phyloP scores from a whole-genome alignment of 2,888 invertebrate species.

The Camptogramma bilineatum region DNA sequence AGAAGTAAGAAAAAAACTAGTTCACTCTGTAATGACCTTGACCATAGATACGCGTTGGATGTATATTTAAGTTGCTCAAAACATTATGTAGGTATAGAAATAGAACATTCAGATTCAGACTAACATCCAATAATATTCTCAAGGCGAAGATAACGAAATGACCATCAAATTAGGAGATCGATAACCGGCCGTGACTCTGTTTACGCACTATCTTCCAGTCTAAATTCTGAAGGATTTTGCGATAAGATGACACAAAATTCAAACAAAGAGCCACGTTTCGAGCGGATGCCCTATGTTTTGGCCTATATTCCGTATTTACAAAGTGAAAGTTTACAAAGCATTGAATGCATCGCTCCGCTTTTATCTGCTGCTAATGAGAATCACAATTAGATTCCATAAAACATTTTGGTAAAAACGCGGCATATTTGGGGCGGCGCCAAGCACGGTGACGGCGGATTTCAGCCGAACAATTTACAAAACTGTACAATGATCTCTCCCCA shows the following conservation, averaged over 20 bases:
- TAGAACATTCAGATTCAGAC: conserved; percentile 44
- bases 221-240: conserved; percentile 72
- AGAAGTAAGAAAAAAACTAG: neutral
- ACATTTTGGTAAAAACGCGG: conserved; percentile 51
- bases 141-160: conserved; percentile 70
- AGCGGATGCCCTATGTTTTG: conserved; percentile 40
- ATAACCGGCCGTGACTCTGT: conserved; percentile 82
- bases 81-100: conserved; percentile 4
- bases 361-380: conserved; percentile 50
- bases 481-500: conserved; percentile 77
- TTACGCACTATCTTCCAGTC: conserved; percentile 63
- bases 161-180: conserved; percentile 82
- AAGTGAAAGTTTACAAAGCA: conserved; percentile 65
- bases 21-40: conserved; percentile 15
- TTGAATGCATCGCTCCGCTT: conserved; percentile 8
- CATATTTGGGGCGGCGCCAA: conserved; percentile 66
- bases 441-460: conserved; percentile 55
- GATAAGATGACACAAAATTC: conserved; percentile 74
- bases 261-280: conserved; percentile 48
- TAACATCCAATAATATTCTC: conserved; percentile 61
- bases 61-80: conserved; percentile 9
- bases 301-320: conserved; percentile 56
- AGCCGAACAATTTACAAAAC: conserved; percentile 70
- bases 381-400: conserved; percentile 51
- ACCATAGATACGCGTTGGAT: conserved; percentile 7